Evolutionary conservation across 2,113 vertebrate genomes (phyloP), one percentile per base, ranked within the genome.

Genomic region (Oncorhynchus mykiss): DNA sequence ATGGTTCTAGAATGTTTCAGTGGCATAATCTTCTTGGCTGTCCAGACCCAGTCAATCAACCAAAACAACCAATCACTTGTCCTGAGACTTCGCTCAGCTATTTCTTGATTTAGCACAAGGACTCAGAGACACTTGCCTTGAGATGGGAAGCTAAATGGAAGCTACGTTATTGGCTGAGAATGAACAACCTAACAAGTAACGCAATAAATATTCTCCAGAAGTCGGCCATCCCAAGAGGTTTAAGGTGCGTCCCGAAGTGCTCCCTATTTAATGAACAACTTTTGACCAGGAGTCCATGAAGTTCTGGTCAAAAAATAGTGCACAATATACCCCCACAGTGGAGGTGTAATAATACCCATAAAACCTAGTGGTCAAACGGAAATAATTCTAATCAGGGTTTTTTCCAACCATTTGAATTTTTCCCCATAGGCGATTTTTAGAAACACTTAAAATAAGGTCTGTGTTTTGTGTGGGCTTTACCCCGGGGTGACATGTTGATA

Each of bases 161-260:
- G 59, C 7, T 62, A 11, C 0, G 59, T 70, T 74, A 67, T 75
- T 76, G 70, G 70, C 73, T 77, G 60, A 71, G 72, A 80, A 80
- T 66, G 20, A 71, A 71, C 70, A 68, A 82, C 39, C 13, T 70
- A 76, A 71, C 69, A 62, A 67, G 77, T 84, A 74, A 76, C 82
- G 84, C 83, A 87, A 87, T 86, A 87, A 86, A 74, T 69, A 82
- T 78, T 78, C 73, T 85, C 78, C 73, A 49, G 68, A 69, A 89
- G 81, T 81, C 76, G 29, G 68, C 66, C 76, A 31, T 77, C 76
- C 76, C 80, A 49, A 85, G 80, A 77, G 79, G 9, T 45, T 45
- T 1, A 45, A 1, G 1, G 0, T 11, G 9, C 0, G 8, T 45
- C 9, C 39, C 39, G 9, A 79, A 74, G 24, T 29, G 22, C 24